Conservation (phyloP, 2,797 vertebrate genomes). For the Distichodus sexfasciatus region DNA sequence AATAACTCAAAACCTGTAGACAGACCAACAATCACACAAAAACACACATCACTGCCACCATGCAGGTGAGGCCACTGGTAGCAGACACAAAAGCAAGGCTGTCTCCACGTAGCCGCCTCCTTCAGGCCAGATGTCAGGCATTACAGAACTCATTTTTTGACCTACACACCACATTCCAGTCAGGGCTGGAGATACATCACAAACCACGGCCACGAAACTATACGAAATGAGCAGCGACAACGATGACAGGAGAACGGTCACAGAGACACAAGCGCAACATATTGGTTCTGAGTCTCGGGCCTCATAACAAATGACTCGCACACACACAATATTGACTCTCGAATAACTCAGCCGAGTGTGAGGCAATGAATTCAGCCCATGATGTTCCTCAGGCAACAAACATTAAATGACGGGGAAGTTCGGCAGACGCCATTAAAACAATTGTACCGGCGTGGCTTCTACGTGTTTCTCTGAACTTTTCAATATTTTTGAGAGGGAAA, state of each 20-base stretch:
- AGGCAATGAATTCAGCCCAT: conserved; percentile 2
- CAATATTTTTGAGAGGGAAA: not conserved
- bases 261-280: not conserved
- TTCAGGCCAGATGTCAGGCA: conserved; percentile 31
- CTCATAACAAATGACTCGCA: not conserved
- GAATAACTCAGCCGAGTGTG: conserved; percentile 7
- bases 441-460: conserved; percentile 18
- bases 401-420: conserved; percentile 23
- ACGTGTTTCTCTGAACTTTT: conserved; percentile 6
- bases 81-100: conserved; percentile 21
- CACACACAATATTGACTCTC: not conserved
- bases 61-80: conserved; percentile 31
- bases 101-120: conserved; percentile 25
- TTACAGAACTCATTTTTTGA: conserved; percentile 22
- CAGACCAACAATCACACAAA: not conserved
- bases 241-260: not conserved
- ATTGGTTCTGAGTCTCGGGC: not conserved
- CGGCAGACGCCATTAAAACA: conserved; percentile 14
- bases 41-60: not conserved
- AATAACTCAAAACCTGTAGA: too few species aligned
- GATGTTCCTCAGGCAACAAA: conserved; percentile 5
- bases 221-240: not conserved
- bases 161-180: conserved; percentile 11
- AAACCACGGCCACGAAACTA: conserved; percentile 7
- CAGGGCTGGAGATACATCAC: not conserved